These are phyloP conservation scores for Hyles vespertilio DNA, from an alignment of 1,140 invertebrate species.

Conservation along the genomic window DNA sequence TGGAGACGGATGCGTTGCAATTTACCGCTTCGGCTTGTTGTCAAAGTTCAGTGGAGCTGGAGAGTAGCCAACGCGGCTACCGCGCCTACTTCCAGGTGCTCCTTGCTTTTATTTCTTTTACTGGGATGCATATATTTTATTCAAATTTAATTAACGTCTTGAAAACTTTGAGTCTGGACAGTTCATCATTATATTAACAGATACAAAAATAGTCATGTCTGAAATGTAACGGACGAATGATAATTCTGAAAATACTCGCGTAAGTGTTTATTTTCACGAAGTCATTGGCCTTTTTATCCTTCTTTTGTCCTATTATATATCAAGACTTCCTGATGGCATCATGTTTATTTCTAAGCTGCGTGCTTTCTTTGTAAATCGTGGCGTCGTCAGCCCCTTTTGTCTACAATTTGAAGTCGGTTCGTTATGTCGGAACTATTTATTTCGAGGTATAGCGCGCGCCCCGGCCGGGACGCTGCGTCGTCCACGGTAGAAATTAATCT, in stretches of 20 bases:
- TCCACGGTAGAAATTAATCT: slow-evolving; percentile 55
- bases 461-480: slow-evolving; percentile 14
- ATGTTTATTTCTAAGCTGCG: slow-evolving; percentile 52
- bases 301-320: slow-evolving; percentile 46
- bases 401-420: slow-evolving; percentile 24
- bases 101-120: slow-evolving; percentile 39
- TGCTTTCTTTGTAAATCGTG: slow-evolving; percentile 26
- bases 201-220: slow-evolving; percentile 1
- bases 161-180: background rate
- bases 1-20: slow-evolving; percentile 34
- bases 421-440: slow-evolving; percentile 51
- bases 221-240: background rate
- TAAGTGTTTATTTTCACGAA: slow-evolving; percentile 39
- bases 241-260: background rate
- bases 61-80: slow-evolving; percentile 53
- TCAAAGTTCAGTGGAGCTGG: slow-evolving; percentile 73
- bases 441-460: slow-evolving; percentile 33
- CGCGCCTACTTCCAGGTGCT: slow-evolving; percentile 58
- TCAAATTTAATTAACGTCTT: slow-evolving; percentile 30
- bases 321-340: slow-evolving; percentile 56
- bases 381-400: slow-evolving; percentile 39
- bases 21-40: slow-evolving; percentile 45
- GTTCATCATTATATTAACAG: background rate
- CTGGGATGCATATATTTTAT: slow-evolving; percentile 26
- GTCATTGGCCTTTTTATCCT: slow-evolving; percentile 54